Evolutionary conservation across 1,140 invertebrate species (phyloP).

Genomic region (Drosophila sturtevanti): DNA sequence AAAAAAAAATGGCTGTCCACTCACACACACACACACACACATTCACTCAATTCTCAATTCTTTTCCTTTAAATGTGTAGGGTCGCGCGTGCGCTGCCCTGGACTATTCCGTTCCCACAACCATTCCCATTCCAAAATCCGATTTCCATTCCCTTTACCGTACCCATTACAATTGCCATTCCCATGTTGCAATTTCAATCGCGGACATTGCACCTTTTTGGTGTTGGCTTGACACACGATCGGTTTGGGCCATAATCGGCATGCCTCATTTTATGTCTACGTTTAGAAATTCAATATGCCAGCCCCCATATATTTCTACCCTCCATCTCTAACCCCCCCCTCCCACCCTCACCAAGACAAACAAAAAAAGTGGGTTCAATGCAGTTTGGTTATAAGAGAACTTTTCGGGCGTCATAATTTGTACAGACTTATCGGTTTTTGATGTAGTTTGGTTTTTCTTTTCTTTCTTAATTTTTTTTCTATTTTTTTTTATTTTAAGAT

Average conservation of each 20-base stretch:
- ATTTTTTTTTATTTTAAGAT: neutral
- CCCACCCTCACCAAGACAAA: neutral
- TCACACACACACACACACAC: conserved; percentile 19
- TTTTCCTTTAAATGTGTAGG: neutral
- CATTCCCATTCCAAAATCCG: neutral
- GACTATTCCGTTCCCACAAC: neutral
- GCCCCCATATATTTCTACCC: neutral
- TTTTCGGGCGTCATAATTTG: conserved; percentile 50
- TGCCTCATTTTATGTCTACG: conserved; percentile 75
- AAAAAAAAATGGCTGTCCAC: conserved; percentile 38
- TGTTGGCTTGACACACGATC: conserved; percentile 74
- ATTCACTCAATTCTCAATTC: neutral
- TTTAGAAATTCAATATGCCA: conserved; percentile 70
- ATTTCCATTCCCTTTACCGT: conserved; percentile 15
- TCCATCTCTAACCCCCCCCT: neutral
- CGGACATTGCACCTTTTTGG: conserved; percentile 72
- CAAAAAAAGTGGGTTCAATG: conserved; percentile 10
- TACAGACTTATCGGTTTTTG: conserved; percentile 57
- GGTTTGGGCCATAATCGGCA: conserved; percentile 57
- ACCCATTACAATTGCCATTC: neutral
- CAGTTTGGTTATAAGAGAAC: conserved; percentile 51
- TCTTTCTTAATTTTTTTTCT: neutral
- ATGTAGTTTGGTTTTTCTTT: neutral
- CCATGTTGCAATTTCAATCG: conserved; percentile 58
- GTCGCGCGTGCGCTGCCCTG: neutral